Conservation (phyloP, 2,113 vertebrate species). For the Aix galericulata region DNA sequence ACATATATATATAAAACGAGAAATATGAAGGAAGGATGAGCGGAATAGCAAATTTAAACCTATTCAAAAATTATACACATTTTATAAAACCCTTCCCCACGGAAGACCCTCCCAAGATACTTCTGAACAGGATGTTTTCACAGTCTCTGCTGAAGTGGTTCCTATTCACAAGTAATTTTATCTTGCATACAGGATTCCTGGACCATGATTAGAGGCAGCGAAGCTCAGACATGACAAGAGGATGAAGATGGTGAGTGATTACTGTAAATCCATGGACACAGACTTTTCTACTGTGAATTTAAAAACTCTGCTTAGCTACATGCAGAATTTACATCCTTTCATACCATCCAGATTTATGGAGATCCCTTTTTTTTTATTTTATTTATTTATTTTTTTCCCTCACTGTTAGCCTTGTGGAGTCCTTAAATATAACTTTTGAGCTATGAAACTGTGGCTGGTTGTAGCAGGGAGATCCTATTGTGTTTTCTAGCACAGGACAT, state of each 20-base stretch:
- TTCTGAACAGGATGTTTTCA: not conserved
- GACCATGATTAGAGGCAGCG: not conserved
- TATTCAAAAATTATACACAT: not conserved
- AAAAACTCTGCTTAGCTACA: not conserved
- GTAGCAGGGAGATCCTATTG: not conserved
- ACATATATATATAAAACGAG: not conserved
- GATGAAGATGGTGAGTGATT: not conserved
- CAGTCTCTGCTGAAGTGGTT: not conserved
- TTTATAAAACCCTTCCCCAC: not conserved
- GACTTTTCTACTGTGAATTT: not conserved
- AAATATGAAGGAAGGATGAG: not conserved
- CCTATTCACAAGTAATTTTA: not conserved
- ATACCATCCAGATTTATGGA: not conserved
- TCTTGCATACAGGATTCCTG: not conserved
- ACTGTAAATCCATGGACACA: not conserved
- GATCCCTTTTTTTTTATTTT: not conserved
- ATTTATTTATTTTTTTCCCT: not conserved
- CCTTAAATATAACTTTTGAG: slow-evolving; percentile 16
- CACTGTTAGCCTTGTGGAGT: not conserved
- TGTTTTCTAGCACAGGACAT: not conserved
- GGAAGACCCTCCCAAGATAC: not conserved
- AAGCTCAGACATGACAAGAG: not conserved
- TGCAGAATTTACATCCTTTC: not conserved
- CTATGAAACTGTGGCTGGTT: not conserved
- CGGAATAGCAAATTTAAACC: not conserved